A percentile compares a stretch with the other conserved stretches of the same genome.
These are phyloP conservation scores for Lophotis ruficrista DNA, from an alignment of 2,113 vertebrate genomes.

Conservation along the genomic window DNA sequence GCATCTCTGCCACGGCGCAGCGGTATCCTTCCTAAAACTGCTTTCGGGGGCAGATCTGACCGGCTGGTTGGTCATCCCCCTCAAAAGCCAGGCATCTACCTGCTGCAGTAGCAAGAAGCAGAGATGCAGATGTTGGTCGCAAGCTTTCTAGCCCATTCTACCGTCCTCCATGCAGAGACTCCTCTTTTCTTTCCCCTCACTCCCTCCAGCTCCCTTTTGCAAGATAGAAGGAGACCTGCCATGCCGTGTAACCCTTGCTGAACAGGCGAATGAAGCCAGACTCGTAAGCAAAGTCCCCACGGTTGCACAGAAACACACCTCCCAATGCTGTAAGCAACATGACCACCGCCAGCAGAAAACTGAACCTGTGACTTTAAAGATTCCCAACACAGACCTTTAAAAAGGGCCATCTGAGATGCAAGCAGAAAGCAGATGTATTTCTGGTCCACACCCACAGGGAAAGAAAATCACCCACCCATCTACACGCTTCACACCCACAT, in stretches of 20 bases:
- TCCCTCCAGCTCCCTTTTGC: neutral
- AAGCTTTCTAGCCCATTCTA: neutral
- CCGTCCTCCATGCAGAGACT: neutral
- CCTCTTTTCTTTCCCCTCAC: neutral
- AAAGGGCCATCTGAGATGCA: neutral
- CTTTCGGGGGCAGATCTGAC: neutral
- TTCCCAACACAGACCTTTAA: neutral
- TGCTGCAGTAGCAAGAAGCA: neutral
- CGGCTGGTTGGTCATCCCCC: neutral
- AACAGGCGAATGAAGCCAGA: neutral
- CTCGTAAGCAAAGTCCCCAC: neutral
- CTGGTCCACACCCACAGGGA: neutral
- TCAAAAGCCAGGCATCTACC: neutral
- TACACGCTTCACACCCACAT: neutral
- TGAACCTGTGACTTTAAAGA: rapidly evolving
- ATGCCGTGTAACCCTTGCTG: neutral
- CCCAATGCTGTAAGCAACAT: neutral
- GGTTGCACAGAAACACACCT: neutral
- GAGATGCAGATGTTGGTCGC: neutral
- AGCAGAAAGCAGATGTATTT: neutral
- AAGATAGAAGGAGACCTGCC: neutral
- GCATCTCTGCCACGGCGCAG: rapidly evolving
- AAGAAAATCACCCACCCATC: neutral
- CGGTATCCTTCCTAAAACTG: neutral
- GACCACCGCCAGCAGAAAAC: neutral